These are phyloP conservation scores for Synanthedon formicaeformis DNA, from an alignment of 2,888 invertebrate species.

Conservation along the genomic window DNA sequence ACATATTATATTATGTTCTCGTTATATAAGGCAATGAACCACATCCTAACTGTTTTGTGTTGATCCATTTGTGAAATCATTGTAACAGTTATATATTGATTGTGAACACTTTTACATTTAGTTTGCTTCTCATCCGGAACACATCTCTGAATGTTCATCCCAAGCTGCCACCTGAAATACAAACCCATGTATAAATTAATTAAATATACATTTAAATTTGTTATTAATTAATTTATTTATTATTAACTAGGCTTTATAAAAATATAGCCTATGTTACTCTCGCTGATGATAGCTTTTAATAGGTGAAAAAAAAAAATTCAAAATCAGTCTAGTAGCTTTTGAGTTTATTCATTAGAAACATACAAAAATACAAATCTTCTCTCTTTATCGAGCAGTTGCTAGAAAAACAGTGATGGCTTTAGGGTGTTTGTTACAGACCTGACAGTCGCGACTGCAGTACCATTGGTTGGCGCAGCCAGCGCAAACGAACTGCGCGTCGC, in stretches of 20 bases:
- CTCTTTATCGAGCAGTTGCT: too few species aligned
- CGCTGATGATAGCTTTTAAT: too few species aligned
- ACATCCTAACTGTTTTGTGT: conserved; percentile 1
- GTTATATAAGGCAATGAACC: conserved; percentile 5
- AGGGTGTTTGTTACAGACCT: conserved; percentile 65
- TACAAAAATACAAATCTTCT: too few species aligned
- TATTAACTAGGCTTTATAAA: too few species aligned
- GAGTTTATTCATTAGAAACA: too few species aligned
- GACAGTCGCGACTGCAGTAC: conserved; percentile 94
- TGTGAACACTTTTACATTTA: neutral
- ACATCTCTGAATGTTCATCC: conserved; percentile 89
- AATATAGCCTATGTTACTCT: too few species aligned
- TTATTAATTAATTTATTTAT: too few species aligned
- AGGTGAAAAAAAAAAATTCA: too few species aligned
- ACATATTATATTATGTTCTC: neutral
- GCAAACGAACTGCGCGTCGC: conserved; percentile 88
- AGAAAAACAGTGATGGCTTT: too few species aligned
- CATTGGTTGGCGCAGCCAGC: conserved; percentile 93
- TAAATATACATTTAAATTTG: neutral
- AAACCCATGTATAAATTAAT: conserved; percentile 3
- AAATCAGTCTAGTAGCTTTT: too few species aligned
- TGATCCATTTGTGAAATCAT: conserved; percentile 2
- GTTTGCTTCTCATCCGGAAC: conserved; percentile 74
- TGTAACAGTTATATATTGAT: neutral
- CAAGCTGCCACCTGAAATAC: conserved; percentile 81